Base-by-base conservation (phyloP, 2,797 vertebrate species). In the Mustela erminea region DNA sequence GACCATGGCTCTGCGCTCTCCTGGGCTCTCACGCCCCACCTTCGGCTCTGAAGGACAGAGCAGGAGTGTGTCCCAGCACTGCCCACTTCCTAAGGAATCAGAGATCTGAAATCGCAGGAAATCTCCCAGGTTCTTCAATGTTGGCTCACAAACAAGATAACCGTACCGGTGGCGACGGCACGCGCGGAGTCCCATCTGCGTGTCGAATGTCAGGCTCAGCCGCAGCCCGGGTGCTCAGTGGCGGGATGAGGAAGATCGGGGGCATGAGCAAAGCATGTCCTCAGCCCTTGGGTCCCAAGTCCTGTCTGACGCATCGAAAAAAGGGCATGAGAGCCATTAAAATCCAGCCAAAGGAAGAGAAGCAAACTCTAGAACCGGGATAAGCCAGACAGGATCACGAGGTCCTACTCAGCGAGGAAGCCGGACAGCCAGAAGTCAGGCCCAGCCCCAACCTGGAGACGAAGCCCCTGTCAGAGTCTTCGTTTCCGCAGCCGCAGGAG, bases 81-180 rank as follows among this genome's bases (percentile, higher is more conserved):
- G 75, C 58, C 4, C 20, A 43, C 49, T 58, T 88, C 35, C 58
- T n/a, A 56, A 64, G 35, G 21, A 52, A 77, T 62, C 66, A 70
- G 72, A 95, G 77, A 58, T 49, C 12, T 23, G n/a, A 38, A 64
- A 21, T 46, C 56, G n/a, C 25, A 62, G 54, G 29, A 83, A 74
- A 38, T 66, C 60, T 29, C 43, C 64, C 35, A 54, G 68, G 21
- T 70, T 54, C 62, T 93, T 70, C 74, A 41, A n/a, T 13, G 23
- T 46, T 75, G 43, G 13, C 43, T 84, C n/a, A 58, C 29, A 20
- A 23, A 56, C 12, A n/a, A 60, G 64, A 29, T 7, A 60, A 72
- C 75, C 1, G 23, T 20, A 23, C 0, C 3, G 9, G 68, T 0
- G 8, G 41, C 10, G 0, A 20, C 3, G 8, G 7, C 35, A 6